Percentiles rank a stretch among this genome's conserved stretches.
These are phyloP conservation scores for Athrips mouffetella DNA, from an alignment of 2,888 invertebrate genomes.

Conservation along the genomic window DNA sequence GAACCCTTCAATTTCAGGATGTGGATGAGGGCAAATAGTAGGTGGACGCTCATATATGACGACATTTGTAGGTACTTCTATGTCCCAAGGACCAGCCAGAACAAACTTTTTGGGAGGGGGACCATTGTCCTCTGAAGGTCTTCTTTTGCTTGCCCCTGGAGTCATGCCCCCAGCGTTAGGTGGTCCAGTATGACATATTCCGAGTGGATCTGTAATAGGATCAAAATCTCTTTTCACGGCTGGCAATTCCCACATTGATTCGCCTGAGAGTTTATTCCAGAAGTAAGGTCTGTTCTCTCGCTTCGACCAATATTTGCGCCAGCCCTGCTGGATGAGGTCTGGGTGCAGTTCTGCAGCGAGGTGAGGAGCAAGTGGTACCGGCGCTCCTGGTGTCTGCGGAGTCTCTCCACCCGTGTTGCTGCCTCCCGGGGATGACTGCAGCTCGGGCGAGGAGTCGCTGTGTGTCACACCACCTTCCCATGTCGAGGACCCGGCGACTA, in stretches of 20 bases:
- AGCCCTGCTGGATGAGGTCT: conserved; percentile 87
- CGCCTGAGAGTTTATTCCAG: conserved; percentile 97
- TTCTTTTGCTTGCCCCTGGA: conserved; percentile 82
- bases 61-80: conserved; percentile 95
- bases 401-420: conserved; percentile 62
- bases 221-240: conserved; percentile 90
- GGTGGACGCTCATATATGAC: conserved; percentile 92
- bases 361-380: conserved; percentile 71
- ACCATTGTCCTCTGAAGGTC: conserved; percentile 88
- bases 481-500: conserved; percentile 66
- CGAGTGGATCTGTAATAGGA: conserved; percentile 94
- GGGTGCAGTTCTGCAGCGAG: conserved; percentile 70
- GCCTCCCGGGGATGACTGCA: conserved; percentile 63
- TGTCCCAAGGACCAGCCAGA: conserved; percentile 95
- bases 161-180: conserved; percentile 69
- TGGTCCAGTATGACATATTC: conserved; percentile 81
- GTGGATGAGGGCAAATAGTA: conserved; percentile 91
- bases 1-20: conserved; percentile 95
- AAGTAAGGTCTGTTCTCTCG: conserved; percentile 96
- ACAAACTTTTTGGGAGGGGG: conserved; percentile 92
- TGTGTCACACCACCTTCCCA: conserved; percentile 63
- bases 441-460: conserved; percentile 68
- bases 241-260: conserved; percentile 98
- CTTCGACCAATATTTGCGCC: conserved; percentile 98
- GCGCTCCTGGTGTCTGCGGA: conserved; percentile 80